Percentiles rank a stretch among this genome's conserved stretches.
phyloP scores from a whole-genome alignment of 2,888 invertebrate genomes.

The Caenorhabditis angaria region DNA sequence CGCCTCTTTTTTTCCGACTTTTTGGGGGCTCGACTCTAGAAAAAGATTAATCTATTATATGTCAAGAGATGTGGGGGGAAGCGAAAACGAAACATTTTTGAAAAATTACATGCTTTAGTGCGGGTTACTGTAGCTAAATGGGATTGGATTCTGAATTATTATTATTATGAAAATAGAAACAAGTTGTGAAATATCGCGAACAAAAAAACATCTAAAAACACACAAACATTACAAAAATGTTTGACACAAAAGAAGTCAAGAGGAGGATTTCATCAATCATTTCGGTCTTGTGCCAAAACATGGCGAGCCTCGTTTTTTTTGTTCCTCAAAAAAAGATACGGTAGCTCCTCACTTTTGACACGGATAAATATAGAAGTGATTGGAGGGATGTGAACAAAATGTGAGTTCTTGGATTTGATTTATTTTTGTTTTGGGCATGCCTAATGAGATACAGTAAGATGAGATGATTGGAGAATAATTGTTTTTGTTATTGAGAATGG shows the following conservation, averaged over 20 bases:
- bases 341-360: too few species aligned
- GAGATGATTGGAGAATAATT: too few species aligned
- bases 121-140: neutral
- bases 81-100: neutral
- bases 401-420: too few species aligned
- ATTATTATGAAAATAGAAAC: neutral
- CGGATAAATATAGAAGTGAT: too few species aligned
- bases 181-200: too few species aligned
- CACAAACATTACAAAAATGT: conserved; percentile 37
- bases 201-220: neutral
- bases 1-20: neutral
- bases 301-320: conserved; percentile 7
- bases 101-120: too few species aligned
- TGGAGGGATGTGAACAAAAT: too few species aligned
- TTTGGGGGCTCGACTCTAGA: neutral
- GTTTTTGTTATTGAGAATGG: too few species aligned
- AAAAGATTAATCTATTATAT: conserved; percentile 37
- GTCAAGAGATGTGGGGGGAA: conserved; percentile 6
- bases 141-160: neutral
- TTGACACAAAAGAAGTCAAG: conserved; percentile 42
- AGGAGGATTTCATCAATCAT: conserved; percentile 48
- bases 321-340: neutral
- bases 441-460: too few species aligned
- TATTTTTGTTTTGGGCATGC: too few species aligned
- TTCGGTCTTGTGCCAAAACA: conserved; percentile 19